Evolutionary conservation across 2,888 invertebrate species (phyloP).

Genomic region (Macropis europaea): DNA sequence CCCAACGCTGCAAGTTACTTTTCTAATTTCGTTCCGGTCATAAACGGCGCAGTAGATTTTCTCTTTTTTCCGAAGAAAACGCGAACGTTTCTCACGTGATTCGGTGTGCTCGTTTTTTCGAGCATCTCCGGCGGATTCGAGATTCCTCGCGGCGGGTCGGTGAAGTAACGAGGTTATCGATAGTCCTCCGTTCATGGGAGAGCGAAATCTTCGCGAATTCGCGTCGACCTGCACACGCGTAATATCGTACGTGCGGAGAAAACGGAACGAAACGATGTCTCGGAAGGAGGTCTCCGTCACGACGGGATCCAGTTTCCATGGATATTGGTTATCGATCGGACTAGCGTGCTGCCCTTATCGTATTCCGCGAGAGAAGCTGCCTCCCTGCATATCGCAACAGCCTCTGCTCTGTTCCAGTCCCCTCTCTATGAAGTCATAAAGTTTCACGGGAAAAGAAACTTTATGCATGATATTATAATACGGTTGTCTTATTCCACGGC

Average conservation of each 20-base stretch:
- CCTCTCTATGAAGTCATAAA: constrained; percentile 24
- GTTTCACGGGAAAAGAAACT: constrained; percentile 17
- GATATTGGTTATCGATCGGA: constrained; percentile 64
- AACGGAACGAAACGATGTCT: constrained; percentile 8
- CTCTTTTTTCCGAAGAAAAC: too few species aligned
- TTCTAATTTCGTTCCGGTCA: too few species aligned
- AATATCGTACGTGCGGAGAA: constrained; percentile 49
- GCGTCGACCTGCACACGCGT: constrained; percentile 21
- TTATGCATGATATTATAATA: constrained; percentile 33
- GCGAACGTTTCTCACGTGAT: too few species aligned
- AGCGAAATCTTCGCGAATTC: constrained; percentile 20
- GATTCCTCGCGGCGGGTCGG: background rate
- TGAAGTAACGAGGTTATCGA: constrained; percentile 11
- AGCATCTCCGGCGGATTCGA: background rate
- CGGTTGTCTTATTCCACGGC: background rate
- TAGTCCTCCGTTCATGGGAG: background rate
- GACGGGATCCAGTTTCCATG: constrained; percentile 58
- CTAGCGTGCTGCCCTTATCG: constrained; percentile 38
- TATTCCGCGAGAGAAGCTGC: constrained; percentile 14
- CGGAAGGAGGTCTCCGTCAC: constrained; percentile 20
- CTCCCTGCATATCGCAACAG: constrained; percentile 21
- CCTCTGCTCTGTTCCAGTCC: background rate
- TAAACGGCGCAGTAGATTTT: too few species aligned
- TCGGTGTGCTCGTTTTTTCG: too few species aligned
- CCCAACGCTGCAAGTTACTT: too few species aligned